Evolutionary conservation across 2,888 invertebrate genomes (phyloP), one percentile per base, ranked within the genome.

Genomic region (Napeogenes sylphis): DNA sequence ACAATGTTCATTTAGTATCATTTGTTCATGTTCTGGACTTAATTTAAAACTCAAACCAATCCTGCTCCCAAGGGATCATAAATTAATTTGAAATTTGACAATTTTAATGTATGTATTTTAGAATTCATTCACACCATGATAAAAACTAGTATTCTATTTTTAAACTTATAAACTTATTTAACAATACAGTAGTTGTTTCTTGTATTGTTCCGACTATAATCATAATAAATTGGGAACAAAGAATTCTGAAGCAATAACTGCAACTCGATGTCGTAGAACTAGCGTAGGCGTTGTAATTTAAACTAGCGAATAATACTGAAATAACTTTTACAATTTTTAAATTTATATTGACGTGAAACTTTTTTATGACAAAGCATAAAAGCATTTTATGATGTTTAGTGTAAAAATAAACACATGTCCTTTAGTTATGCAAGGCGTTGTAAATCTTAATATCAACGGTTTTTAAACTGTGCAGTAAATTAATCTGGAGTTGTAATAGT

Each of bases 331-430:
- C 45, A 38, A 13, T 35, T 54, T 59, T 53, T 13, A 59, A 45
- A 54, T 54, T 53, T 45, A 58, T 33, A 45, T n/a, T 38, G 12
- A 46, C 33, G 45, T 45, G 10, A 51, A 63, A 56, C 35, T 51
- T 45, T 61, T 64, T 64, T 60, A 58, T 51, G 55, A 58, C 55
- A 30, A 53, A 61, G 61, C 57, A 42, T 56, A 46, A 63, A 57
- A 57, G 38, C 35, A 8, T 63, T 59, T 62, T 45, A 63, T 42
- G 42, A n/a, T 54, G 14, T 32, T 42, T 45, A 14, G 42, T 35
- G 46, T 38, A 33, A 57, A 56, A 51, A 61, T 61, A 61, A 57
- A 61, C 57, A 53, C 54, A 55, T 59, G 59, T 55, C 59, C 54
- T 56, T 61, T 45, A 45, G 32, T 51, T 33, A 21, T 42, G 51